phyloP scores from a whole-genome alignment of 2,113 vertebrate species.

The Syngnathus scovelli region DNA sequence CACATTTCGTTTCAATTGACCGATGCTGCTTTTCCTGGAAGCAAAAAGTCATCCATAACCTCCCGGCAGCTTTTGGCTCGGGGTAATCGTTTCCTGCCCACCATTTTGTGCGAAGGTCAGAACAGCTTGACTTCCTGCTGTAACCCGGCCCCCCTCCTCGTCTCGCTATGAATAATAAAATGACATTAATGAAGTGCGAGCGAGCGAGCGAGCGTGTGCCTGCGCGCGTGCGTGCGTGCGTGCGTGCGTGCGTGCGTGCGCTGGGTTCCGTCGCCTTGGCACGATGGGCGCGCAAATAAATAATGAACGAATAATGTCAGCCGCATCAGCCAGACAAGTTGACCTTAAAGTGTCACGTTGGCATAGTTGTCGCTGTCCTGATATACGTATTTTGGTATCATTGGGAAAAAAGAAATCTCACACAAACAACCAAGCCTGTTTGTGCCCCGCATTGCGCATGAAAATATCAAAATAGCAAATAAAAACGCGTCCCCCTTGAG shows the following conservation, averaged over 20 bases:
- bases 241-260: no score
- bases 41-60: background rate
- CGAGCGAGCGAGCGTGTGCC: background rate
- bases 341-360: background rate
- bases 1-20: constrained; percentile 3
- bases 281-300: background rate
- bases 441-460: background rate
- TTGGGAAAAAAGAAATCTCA: background rate
- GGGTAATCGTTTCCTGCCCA: background rate
- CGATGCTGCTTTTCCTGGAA: constrained; percentile 2
- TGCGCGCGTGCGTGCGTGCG: no score
- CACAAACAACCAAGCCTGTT: background rate
- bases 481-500: background rate
- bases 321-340: background rate
- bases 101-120: constrained; percentile 8
- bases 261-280: background rate
- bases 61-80: constrained; percentile 1
- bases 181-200: constrained; percentile 9
- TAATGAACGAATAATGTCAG: background rate
- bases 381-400: background rate
- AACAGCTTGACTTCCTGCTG: constrained; percentile 2
- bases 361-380: background rate
- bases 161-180: constrained; percentile 8
- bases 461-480: background rate
- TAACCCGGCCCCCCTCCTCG: background rate